Base-by-base conservation (phyloP, 2,888 invertebrate species). In the Cyrtodaria siliqua region DNA sequence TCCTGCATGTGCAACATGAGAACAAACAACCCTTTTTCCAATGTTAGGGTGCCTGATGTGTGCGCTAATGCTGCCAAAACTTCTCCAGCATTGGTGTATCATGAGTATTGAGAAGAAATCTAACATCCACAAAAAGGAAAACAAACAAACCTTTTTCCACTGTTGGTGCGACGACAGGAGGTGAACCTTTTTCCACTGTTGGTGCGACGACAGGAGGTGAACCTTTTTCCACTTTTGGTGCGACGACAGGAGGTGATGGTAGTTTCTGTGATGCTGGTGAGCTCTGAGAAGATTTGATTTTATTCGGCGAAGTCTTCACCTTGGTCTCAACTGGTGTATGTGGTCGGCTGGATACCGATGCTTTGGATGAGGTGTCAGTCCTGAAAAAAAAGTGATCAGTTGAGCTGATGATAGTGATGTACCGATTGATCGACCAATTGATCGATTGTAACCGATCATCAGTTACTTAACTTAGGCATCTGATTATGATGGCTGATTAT, bases 321-420 rank as follows among this genome's bases (percentile, higher is more conserved):
- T 82, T 83, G 24, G 57, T 72, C 18, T 91, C 91, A 9, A 90
- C 88, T 23, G 91, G 91, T 27, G 91, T 91, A 24, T 87, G 59
- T 18, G 90, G 89, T 44, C 91, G 77, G 24, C 80, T 63, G 6
- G 60, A 74, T 55, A 81, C 75, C 29, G 83, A 68, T n/a, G 77
- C 82, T 62, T 87, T 87, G 66, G 88, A 89, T 52, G 87, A 85
- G 8, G 87, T 88, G 72, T 91, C 91, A 53, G 81, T 80, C 68
- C 91, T 91, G 57, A n/a, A 80, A 63, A 50, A 63, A 38, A n/a
- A n/a, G n/a, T n/a, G n/a, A n/a, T n/a, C n/a, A n/a, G n/a, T n/a
- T n/a, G n/a, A n/a, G n/a, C n/a, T n/a, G n/a, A n/a, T n/a, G n/a
- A n/a, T n/a, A n/a, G n/a, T n/a, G n/a, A n/a, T n/a, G n/a, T n/a